phyloP scores from a whole-genome alignment of 1,140 invertebrate genomes.

The Trachymyrmex septentrionalis region DNA sequence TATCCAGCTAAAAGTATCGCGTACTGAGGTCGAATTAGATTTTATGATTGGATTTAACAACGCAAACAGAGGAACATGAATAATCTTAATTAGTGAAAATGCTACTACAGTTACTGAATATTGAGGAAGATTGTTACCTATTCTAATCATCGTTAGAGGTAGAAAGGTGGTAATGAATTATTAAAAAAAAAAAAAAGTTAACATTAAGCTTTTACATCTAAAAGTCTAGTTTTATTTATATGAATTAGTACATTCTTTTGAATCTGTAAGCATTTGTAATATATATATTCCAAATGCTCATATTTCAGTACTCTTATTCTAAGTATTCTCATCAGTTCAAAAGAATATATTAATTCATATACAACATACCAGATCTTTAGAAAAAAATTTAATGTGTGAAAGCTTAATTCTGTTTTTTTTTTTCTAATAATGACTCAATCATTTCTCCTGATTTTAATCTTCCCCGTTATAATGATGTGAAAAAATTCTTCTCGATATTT shows the following conservation, averaged over 20 bases:
- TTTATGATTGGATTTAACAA: slow-evolving; percentile 47
- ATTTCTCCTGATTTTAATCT: no score
- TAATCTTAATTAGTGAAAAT: not conserved
- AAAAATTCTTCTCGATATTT: no score
- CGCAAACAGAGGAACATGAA: not conserved
- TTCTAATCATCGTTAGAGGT: not conserved
- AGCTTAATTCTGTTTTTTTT: no score
- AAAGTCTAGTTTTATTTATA: not conserved
- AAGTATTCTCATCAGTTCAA: no score
- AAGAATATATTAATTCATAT: no score
- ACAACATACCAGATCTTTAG: no score
- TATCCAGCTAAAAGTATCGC: slow-evolving; percentile 47
- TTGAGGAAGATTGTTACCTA: not conserved
- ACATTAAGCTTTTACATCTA: not conserved
- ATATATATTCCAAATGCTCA: no score
- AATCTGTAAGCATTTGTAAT: not conserved
- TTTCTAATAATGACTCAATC: no score
- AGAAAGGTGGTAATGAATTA: not conserved
- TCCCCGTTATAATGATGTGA: no score
- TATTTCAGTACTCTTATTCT: no score
- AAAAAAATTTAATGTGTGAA: no score
- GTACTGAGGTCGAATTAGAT: slow-evolving; percentile 18
- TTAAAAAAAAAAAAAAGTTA: not conserved
- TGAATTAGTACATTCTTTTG: not conserved
- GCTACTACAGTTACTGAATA: not conserved